Evolutionary conservation across 2,113 vertebrate genomes (phyloP), one percentile per base, ranked within the genome.

Genomic region (Mustela nigripes): DNA sequence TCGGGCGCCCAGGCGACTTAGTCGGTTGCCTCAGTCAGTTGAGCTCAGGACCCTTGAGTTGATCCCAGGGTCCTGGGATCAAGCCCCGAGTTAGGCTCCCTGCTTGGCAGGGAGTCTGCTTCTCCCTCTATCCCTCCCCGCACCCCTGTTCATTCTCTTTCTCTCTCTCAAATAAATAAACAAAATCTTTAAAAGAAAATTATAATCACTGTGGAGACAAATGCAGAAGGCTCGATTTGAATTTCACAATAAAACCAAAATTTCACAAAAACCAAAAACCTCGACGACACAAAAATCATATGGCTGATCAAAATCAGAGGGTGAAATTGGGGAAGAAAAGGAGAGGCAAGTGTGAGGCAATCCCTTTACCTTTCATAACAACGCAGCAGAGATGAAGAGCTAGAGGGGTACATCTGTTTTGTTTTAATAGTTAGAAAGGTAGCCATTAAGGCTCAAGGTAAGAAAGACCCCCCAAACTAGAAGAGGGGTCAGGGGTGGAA

Each of bases 221-320:
- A 90, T 50, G 18, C 33, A 81, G 79, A 95, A 84, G 79, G 62
- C 69, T 89, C 22, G 33, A 15, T 76, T 71, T 71, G 69, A 89
- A 65, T 42, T 90, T 95, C 73, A 81, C 36, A 65, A 74, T 86
- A 42, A 78, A 60, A 31, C 84, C 67, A 81, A 93, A 85, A 48
- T 67, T 11, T 74, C 45, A 11, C 86, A 85, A 48, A 48, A 48
- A 48, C 45, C 45, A 48, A 48, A 48, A 90, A 60, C 36, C 24
- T 81, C 65, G 15, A 65, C 45, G 58, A 14, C 24, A 21, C 83
- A 60, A 90, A 89, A 73, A 48, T 74, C 48, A 26, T 8, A 31
- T 45, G 63, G 58, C 11, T 73, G 56, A 48, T 19, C 36, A 1
- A 39, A 91, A 16, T 48, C 24, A 76, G 67, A 60, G 88, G 33